Evolutionary conservation across 2,113 vertebrate species (phyloP).

Genomic region (Nipponia nippon): DNA sequence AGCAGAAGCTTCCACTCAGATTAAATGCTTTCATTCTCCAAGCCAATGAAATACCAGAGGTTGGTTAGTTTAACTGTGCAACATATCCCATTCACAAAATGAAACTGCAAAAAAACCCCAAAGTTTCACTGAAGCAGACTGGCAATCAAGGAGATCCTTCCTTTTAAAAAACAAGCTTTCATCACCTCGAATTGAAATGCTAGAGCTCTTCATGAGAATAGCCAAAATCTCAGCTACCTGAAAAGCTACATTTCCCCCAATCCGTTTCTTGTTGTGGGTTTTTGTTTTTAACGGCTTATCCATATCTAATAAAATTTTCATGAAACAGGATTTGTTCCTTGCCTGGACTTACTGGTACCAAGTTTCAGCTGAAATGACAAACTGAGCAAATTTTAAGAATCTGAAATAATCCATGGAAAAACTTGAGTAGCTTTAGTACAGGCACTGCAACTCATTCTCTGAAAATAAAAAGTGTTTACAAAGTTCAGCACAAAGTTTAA

Average conservation of each 20-base stretch:
- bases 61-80: background rate
- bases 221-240: conserved; percentile 23
- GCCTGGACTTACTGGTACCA: background rate
- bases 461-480: background rate
- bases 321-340: background rate
- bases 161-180: conserved; percentile 26
- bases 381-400: background rate
- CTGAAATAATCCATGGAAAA: background rate
- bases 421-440: background rate
- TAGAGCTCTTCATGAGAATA: background rate
- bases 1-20: conserved; percentile 18
- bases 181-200: background rate
- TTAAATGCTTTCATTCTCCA: background rate
- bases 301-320: background rate
- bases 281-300: background rate
- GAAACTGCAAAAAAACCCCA: background rate
- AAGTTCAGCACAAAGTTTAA: background rate
- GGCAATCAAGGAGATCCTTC: background rate
- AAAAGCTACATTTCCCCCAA: background rate
- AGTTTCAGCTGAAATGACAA: background rate
- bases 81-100: conserved; percentile 14
- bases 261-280: background rate
- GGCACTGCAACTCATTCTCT: background rate
- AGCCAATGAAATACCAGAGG: background rate
- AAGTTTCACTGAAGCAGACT: background rate